A percentile compares a stretch with the other conserved stretches of the same genome.
Evolutionary conservation across 2,113 vertebrate species (phyloP).

Genomic region (Microcebus lehilahytsara): DNA sequence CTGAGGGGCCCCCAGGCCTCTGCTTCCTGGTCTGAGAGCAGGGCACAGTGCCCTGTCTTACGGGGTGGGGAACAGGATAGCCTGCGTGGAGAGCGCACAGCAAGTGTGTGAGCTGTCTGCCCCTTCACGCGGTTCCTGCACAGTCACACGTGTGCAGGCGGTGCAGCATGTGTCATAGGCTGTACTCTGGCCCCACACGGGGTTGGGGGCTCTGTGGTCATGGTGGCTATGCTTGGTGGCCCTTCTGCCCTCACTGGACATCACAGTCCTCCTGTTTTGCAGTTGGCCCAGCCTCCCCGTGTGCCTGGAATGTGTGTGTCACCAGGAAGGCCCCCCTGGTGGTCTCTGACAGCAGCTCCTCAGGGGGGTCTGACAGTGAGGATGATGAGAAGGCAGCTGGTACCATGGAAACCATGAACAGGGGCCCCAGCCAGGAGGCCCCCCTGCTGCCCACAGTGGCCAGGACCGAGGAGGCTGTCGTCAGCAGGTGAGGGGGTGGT

Average conservation of each 20-base stretch:
- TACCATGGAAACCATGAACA: constrained; percentile 75
- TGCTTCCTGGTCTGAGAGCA: neutral
- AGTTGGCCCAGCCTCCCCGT: constrained; percentile 81
- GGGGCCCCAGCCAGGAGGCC: constrained; percentile 81
- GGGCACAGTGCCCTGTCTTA: neutral
- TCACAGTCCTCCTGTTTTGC: neutral
- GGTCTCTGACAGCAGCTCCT: constrained; percentile 91
- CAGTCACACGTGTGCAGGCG: fast-evolving
- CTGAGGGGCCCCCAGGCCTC: neutral
- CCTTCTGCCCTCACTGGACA: neutral
- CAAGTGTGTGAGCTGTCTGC: neutral
- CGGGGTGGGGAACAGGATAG: too few relatives aligned
- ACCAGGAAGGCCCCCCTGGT: constrained; percentile 84
- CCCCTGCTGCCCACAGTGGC: constrained; percentile 81
- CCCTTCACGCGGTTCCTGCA: neutral
- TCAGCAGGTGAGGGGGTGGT: constrained; percentile 82
- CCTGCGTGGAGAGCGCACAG: neutral
- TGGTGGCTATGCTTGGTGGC: neutral
- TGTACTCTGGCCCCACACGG: neutral
- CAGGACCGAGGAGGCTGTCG: constrained; percentile 84
- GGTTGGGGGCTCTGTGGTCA: neutral
- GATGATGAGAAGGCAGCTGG: constrained; percentile 82
- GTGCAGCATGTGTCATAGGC: fast-evolving
- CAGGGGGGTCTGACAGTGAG: constrained; percentile 87
- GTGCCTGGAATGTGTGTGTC: constrained; percentile 84